These are phyloP conservation scores for Enteromius unitaeniatus DNA, from an alignment of 2,797 vertebrate species.

Conservation along the genomic window DNA sequence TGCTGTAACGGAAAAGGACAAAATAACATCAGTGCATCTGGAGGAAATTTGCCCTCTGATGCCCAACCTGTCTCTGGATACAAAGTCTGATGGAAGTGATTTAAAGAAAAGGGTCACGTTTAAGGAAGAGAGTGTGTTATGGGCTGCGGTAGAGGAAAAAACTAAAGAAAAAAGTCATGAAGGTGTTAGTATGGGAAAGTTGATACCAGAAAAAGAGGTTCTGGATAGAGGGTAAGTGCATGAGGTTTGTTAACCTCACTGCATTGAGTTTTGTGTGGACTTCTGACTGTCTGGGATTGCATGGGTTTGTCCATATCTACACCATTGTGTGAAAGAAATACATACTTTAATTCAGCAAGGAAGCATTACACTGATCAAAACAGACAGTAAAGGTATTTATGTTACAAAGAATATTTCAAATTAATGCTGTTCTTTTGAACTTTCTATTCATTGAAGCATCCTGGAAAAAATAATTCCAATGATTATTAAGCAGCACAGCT, in stretches of 20 bases:
- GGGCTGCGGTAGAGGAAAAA: constrained; percentile 66
- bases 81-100: not conserved
- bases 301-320: constrained; percentile 2
- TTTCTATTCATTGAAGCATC: not conserved
- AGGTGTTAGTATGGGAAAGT: constrained; percentile 24
- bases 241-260: constrained; percentile 24
- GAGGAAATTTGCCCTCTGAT: constrained; percentile 30
- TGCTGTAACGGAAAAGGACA: constrained; percentile 23
- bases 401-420: not conserved
- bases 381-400: not conserved
- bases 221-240: constrained; percentile 60
- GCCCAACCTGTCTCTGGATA: not conserved
- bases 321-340: too few relatives aligned
- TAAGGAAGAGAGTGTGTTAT: constrained; percentile 53
- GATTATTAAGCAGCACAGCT: not conserved
- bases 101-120: constrained; percentile 23
- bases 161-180: constrained; percentile 54
- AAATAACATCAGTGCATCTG: constrained; percentile 29
- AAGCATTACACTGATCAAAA: not conserved
- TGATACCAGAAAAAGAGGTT: constrained; percentile 18
- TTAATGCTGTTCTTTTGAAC: not conserved
- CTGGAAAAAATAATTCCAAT: not conserved
- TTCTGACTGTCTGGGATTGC: constrained; percentile 24
- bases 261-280: constrained; percentile 44
- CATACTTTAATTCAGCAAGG: too few relatives aligned